Evolutionary conservation across 1,140 invertebrate genomes (phyloP).

Genomic region (Mercenaria mercenaria): DNA sequence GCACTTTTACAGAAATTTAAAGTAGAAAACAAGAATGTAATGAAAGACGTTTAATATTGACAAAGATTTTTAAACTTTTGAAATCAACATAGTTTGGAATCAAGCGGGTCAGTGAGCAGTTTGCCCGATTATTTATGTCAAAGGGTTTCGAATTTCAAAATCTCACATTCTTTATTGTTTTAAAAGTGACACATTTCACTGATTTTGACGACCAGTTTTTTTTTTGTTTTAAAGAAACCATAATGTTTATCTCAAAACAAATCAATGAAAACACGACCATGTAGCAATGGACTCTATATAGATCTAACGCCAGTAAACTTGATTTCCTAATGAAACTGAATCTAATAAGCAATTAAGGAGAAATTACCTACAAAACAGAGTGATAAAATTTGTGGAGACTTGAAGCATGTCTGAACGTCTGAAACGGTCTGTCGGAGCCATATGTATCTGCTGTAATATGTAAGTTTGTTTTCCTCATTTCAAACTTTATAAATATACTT

Average conservation of each 20-base stretch:
- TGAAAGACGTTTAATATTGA: too few species aligned
- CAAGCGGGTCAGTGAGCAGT: not conserved
- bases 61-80: too few species aligned
- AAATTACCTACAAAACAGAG: not conserved
- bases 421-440: constrained; percentile 50
- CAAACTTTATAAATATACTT: too few species aligned
- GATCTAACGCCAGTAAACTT: not conserved
- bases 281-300: not conserved
- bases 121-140: not conserved
- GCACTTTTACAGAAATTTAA: too few species aligned
- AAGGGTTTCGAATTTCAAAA: not conserved
- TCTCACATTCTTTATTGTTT: not conserved
- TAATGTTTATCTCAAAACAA: not conserved
- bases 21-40: too few species aligned
- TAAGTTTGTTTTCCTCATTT: constrained; percentile 20
- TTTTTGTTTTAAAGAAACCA: not conserved
- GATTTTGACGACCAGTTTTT: not conserved
- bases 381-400: not conserved
- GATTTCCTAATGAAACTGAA: not conserved
- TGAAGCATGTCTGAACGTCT: constrained; percentile 38
- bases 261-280: not conserved
- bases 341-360: not conserved
- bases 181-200: not conserved
- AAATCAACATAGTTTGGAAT: too few species aligned
- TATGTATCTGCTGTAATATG: constrained; percentile 60